Evolutionary conservation across 2,113 vertebrate species (phyloP).

Genomic region (Lepus europaeus): DNA sequence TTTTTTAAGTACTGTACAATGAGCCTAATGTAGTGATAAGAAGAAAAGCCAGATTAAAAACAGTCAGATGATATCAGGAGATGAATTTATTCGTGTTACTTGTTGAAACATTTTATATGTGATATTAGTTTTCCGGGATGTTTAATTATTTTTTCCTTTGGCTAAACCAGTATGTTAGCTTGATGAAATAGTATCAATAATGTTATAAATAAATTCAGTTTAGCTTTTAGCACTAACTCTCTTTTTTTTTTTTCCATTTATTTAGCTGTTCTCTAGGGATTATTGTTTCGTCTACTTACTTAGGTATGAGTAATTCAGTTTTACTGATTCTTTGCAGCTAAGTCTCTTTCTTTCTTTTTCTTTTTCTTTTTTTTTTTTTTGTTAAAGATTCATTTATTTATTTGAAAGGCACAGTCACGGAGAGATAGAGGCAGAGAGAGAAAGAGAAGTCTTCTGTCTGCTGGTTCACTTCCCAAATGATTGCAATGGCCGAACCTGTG

Average conservation of each 20-base stretch:
- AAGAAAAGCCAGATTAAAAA: slow-evolving; percentile 57
- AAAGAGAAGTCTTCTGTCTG: too few species aligned
- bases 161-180: slow-evolving; percentile 55
- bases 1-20: slow-evolving; percentile 53
- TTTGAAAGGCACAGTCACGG: too few species aligned
- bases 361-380: too few species aligned
- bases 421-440: too few species aligned
- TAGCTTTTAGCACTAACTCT: slow-evolving; percentile 32
- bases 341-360: neutral
- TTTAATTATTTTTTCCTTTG: slow-evolving; percentile 56
- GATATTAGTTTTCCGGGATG: slow-evolving; percentile 46
- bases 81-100: slow-evolving; percentile 49
- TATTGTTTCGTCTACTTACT: slow-evolving; percentile 36
- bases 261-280: slow-evolving; percentile 27
- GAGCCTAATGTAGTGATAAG: slow-evolving; percentile 38
- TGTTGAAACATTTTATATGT: slow-evolving; percentile 59
- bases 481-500: too few species aligned
- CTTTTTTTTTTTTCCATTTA: slow-evolving; percentile 38
- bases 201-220: neutral
- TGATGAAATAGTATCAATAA: slow-evolving; percentile 46
- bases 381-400: too few species aligned
- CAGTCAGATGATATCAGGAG: slow-evolving; percentile 6
- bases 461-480: too few species aligned
- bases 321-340: slow-evolving; percentile 41
- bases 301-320: slow-evolving; percentile 66